Conservation (phyloP, 2,113 vertebrate species). For the Cheirogaleus medius region DNA sequence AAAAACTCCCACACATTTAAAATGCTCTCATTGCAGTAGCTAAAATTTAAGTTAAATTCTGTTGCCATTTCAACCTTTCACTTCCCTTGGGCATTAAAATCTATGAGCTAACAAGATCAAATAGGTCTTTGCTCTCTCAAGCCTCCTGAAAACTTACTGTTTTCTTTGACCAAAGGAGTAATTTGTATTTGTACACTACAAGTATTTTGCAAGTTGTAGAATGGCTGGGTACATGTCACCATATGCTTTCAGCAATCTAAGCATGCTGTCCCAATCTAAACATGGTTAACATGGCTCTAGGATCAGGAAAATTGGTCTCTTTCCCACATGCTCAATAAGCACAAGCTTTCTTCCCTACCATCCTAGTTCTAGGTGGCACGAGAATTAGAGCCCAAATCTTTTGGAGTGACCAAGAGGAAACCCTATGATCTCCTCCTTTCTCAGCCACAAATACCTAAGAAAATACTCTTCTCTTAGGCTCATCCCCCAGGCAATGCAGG, state of each 20-base stretch:
- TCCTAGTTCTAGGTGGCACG: neutral
- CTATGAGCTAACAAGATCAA: neutral
- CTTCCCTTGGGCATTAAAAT: neutral
- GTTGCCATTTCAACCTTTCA: neutral
- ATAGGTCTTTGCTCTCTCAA: neutral
- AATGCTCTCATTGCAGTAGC: neutral
- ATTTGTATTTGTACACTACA: neutral
- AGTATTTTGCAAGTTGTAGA: neutral
- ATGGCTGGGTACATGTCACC: neutral
- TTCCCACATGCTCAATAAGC: neutral
- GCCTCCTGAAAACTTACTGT: neutral
- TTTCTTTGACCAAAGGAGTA: neutral
- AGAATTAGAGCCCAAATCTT: neutral
- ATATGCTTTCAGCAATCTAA: neutral
- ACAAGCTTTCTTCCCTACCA: neutral
- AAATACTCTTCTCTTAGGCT: neutral
- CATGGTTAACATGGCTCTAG: neutral
- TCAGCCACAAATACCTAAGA: neutral
- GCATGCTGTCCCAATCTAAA: neutral
- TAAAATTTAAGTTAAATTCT: neutral
- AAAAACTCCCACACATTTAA: neutral
- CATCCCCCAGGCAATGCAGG: too few species aligned
- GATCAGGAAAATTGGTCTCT: neutral
- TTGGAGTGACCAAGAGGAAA: neutral
- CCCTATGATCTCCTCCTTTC: neutral